phyloP scores from a whole-genome alignment of 2,113 vertebrate genomes.

The Toxotes jaculatrix region DNA sequence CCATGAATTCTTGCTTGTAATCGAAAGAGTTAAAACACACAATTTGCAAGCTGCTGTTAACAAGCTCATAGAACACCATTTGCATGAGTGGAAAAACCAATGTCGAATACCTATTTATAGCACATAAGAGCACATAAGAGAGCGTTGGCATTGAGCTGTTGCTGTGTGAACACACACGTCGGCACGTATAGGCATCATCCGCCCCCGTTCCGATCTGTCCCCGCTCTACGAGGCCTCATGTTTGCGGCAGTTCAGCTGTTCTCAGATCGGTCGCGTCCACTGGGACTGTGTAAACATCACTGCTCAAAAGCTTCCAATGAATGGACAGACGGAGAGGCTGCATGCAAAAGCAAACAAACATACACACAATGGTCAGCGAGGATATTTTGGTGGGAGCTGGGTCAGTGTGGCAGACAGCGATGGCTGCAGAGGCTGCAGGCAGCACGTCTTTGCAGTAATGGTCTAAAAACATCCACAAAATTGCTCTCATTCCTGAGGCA shows the following conservation, averaged over 20 bases:
- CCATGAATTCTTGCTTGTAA: neutral
- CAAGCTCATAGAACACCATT: slow-evolving; percentile 1
- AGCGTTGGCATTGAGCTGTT: slow-evolving; percentile 15
- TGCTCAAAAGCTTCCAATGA: slow-evolving; percentile 41
- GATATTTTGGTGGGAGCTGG: slow-evolving; percentile 37
- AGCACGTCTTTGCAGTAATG: neutral
- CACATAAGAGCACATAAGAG: slow-evolving; percentile 1
- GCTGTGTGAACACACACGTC: slow-evolving; percentile 25
- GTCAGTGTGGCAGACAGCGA: slow-evolving; percentile 66
- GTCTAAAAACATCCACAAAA: slow-evolving; percentile 36
- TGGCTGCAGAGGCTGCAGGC: slow-evolving; percentile 14
- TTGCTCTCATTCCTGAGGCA: slow-evolving; percentile 17
- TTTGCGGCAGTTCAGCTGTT: slow-evolving; percentile 58
- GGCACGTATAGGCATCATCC: slow-evolving; percentile 14
- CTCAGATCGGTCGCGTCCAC: slow-evolving; percentile 37
- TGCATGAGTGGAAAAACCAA: slow-evolving; percentile 52
- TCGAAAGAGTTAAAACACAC: neutral
- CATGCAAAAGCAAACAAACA: slow-evolving; percentile 35
- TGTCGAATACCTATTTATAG: slow-evolving; percentile 62
- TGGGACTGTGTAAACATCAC: slow-evolving; percentile 52
- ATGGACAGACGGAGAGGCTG: slow-evolving; percentile 38
- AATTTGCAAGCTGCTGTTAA: slow-evolving; percentile 18
- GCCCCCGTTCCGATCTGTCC: slow-evolving; percentile 32
- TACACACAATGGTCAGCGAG: slow-evolving; percentile 14
- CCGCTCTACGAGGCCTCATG: slow-evolving; percentile 32